These are phyloP conservation scores for Bilobella aurantiaca DNA, from an alignment of 1,140 invertebrate genomes.

Conservation along the genomic window DNA sequence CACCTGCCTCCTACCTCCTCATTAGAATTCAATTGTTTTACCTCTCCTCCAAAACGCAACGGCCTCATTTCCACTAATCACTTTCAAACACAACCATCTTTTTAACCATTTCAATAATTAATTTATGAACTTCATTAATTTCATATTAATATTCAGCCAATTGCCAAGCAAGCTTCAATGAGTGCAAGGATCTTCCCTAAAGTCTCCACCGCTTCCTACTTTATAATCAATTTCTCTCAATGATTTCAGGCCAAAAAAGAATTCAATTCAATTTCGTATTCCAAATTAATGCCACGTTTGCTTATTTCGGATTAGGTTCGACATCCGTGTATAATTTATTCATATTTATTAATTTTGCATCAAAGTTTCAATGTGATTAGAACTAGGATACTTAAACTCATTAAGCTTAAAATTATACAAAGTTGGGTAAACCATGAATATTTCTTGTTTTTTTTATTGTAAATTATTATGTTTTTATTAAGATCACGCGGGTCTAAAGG, in stretches of 20 bases:
- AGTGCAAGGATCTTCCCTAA: not conserved
- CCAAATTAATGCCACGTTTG: too few species aligned
- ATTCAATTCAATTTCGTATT: too few species aligned
- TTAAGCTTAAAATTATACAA: too few species aligned
- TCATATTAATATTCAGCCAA: not conserved
- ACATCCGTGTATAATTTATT: too few species aligned
- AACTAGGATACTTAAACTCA: too few species aligned
- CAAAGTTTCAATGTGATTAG: too few species aligned
- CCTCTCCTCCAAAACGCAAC: not conserved
- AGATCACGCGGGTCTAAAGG: not conserved
- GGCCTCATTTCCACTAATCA: conserved; percentile 3
- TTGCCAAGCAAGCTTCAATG: not conserved
- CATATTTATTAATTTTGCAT: too few species aligned
- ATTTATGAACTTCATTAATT: not conserved
- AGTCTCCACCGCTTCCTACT: not conserved
- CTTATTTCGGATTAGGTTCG: too few species aligned
- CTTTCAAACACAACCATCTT: not conserved
- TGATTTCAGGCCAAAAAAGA: too few species aligned
- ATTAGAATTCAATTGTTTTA: not conserved
- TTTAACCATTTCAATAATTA: not conserved
- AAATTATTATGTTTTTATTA: not conserved
- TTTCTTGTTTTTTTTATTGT: too few species aligned
- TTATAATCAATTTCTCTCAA: too few species aligned
- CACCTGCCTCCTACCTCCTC: conserved; percentile 22
- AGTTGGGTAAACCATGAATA: too few species aligned